A percentile compares a stretch with the other conserved stretches of the same genome.
phyloP scores from a whole-genome alignment of 2,113 vertebrate species.

The Pycnonotus jocosus region DNA sequence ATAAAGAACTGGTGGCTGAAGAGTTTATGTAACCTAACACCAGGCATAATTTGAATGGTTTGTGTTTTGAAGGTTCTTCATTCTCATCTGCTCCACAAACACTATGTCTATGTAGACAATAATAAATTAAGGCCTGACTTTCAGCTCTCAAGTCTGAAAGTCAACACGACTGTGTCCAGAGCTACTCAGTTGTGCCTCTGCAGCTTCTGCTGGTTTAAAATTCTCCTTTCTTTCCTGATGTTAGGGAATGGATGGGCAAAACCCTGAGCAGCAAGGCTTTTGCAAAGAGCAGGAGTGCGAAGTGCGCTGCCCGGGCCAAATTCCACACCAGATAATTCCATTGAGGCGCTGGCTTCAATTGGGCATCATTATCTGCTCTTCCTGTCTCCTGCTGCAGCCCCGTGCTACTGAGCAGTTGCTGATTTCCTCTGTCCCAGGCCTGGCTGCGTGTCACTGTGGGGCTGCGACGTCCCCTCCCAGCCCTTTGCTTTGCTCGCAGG shows the following conservation, averaged over 20 bases:
- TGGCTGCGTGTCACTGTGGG: not conserved
- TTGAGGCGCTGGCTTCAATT: not conserved
- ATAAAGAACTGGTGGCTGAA: not conserved
- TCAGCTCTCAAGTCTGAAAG: not conserved
- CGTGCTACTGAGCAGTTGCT: conserved; percentile 25
- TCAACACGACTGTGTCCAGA: not conserved
- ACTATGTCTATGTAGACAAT: not conserved
- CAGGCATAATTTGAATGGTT: not conserved
- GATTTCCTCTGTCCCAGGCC: not conserved
- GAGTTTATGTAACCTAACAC: not conserved
- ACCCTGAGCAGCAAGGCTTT: not conserved
- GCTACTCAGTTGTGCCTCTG: not conserved
- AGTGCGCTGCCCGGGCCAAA: conserved; percentile 8
- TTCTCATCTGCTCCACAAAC: not conserved
- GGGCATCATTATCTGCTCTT: conserved; percentile 32
- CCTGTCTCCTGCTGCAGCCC: not conserved
- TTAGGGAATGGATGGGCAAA: not conserved
- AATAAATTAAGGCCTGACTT: not conserved
- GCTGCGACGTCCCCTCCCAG: not conserved
- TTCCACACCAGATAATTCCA: conserved; percentile 64
- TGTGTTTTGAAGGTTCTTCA: not conserved
- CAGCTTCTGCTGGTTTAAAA: not conserved
- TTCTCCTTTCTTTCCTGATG: not conserved
- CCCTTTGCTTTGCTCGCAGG: not conserved
- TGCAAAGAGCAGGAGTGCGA: not conserved